Evolutionary conservation across 1,140 invertebrate species (phyloP).

Genomic region (Heterodera schachtii): DNA sequence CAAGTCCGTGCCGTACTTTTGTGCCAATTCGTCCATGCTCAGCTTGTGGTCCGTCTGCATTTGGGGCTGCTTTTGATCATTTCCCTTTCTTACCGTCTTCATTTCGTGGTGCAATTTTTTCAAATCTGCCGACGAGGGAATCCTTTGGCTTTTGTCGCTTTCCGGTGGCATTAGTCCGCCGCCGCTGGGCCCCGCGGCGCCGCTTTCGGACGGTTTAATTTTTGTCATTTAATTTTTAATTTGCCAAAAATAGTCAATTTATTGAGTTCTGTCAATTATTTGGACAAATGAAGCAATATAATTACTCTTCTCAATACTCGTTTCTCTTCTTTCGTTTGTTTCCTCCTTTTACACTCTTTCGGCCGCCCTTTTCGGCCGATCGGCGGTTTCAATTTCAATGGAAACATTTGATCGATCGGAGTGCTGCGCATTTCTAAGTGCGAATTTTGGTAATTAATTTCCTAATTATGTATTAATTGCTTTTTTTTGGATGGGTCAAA

Average conservation of each 20-base stretch:
- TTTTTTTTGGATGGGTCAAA: no score
- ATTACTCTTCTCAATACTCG: background rate
- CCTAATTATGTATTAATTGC: background rate
- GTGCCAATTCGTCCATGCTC: slow-evolving; percentile 76
- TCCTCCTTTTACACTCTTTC: background rate
- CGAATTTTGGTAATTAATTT: background rate
- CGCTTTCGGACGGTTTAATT: slow-evolving; percentile 26
- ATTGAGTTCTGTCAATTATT: background rate
- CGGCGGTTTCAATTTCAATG: background rate
- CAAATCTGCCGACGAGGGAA: slow-evolving; percentile 12
- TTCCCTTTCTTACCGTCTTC: slow-evolving; percentile 16
- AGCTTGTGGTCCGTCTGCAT: slow-evolving; percentile 86
- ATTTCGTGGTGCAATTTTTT: slow-evolving; percentile 15
- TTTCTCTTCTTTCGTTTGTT: no score
- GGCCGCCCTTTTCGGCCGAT: background rate
- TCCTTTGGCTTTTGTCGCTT: background rate
- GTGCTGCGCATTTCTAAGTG: background rate
- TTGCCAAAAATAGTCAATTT: background rate
- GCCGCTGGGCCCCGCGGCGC: background rate
- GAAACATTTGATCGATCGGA: background rate
- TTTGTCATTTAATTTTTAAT: slow-evolving; percentile 19
- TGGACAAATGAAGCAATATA: slow-evolving; percentile 15
- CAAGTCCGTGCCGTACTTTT: slow-evolving; percentile 90
- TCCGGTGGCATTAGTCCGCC: background rate
- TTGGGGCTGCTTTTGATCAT: slow-evolving; percentile 36